A percentile compares a stretch with the other conserved stretches of the same genome.
Evolutionary conservation across 1,140 invertebrate genomes (phyloP).

Genomic region (Cotesia glomerata): DNA sequence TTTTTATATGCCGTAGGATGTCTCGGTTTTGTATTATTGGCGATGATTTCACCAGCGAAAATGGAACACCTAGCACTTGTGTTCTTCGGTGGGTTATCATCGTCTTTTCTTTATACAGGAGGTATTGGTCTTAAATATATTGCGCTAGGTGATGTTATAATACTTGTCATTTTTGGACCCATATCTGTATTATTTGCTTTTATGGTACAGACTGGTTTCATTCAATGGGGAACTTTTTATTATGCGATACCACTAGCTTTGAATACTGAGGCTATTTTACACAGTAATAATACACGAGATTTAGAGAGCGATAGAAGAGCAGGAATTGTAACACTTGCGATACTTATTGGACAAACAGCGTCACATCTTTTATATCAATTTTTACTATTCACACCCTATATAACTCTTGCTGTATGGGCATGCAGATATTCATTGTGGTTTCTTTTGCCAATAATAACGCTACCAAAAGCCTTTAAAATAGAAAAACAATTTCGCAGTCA

Average conservation of each 20-base stretch:
- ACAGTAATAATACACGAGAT: constrained; percentile 93
- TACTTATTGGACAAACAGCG: constrained; percentile 88
- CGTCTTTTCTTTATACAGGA: constrained; percentile 91
- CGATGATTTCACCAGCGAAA: constrained; percentile 82
- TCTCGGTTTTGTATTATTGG: constrained; percentile 83
- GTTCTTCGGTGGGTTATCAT: constrained; percentile 95
- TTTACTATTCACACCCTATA: constrained; percentile 90
- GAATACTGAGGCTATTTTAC: constrained; percentile 93
- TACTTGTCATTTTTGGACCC: constrained; percentile 92
- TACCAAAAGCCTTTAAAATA: constrained; percentile 86
- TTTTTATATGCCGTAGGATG: constrained; percentile 87
- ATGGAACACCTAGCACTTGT: constrained; percentile 93
- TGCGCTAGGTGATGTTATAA: constrained; percentile 87
- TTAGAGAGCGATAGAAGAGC: constrained; percentile 83
- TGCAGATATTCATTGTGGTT: constrained; percentile 87
- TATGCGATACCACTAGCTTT: constrained; percentile 93
- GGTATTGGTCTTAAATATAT: constrained; percentile 95
- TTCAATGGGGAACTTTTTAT: constrained; percentile 86
- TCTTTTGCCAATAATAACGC: constrained; percentile 84
- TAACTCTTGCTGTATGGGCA: constrained; percentile 83
- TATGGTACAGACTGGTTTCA: constrained; percentile 85
- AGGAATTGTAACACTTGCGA: constrained; percentile 91
- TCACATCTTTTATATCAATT: constrained; percentile 91
- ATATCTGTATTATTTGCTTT: constrained; percentile 94
- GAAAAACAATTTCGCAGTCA: constrained; percentile 86